Percentiles rank a stretch among this genome's conserved stretches.
Evolutionary conservation across 2,797 vertebrate species (phyloP).

Genomic region (Oreochromis mossambicus): DNA sequence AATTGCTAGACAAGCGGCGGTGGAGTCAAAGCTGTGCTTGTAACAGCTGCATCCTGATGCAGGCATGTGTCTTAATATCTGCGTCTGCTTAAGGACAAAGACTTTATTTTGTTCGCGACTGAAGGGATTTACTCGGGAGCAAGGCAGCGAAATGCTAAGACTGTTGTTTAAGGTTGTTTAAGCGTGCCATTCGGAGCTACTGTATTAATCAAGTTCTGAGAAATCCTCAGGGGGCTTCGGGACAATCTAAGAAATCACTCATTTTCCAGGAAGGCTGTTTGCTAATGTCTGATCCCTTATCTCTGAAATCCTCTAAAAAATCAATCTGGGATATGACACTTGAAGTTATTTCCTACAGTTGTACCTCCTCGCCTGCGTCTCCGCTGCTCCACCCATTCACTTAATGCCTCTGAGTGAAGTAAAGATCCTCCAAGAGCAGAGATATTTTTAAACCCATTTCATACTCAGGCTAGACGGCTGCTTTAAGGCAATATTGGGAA

Average conservation of each 20-base stretch:
- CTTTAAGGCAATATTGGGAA: background rate
- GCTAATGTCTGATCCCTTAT: constrained; percentile 24
- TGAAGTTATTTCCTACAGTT: constrained; percentile 31
- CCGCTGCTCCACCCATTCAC: background rate
- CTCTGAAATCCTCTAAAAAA: constrained; percentile 39
- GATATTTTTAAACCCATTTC: constrained; percentile 18
- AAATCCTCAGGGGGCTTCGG: constrained; percentile 15
- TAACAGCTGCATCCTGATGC: constrained; percentile 14
- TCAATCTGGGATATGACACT: constrained; percentile 44
- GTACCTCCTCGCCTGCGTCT: background rate
- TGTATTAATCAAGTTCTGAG: background rate
- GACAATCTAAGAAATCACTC: constrained; percentile 16
- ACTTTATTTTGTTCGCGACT: background rate
- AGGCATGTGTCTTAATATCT: background rate
- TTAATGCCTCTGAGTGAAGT: constrained; percentile 1
- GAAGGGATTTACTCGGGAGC: background rate
- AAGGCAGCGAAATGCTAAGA: background rate
- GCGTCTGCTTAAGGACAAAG: constrained; percentile 29
- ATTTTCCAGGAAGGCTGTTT: constrained; percentile 37
- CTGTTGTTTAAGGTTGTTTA: background rate
- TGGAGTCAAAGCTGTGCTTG: background rate
- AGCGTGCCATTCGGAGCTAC: background rate
- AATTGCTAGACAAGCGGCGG: background rate
- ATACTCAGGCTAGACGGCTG: background rate
- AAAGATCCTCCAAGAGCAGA: background rate